Base-by-base conservation (phyloP, 2,113 vertebrate species). In the Corydoras maculifer region DNA sequence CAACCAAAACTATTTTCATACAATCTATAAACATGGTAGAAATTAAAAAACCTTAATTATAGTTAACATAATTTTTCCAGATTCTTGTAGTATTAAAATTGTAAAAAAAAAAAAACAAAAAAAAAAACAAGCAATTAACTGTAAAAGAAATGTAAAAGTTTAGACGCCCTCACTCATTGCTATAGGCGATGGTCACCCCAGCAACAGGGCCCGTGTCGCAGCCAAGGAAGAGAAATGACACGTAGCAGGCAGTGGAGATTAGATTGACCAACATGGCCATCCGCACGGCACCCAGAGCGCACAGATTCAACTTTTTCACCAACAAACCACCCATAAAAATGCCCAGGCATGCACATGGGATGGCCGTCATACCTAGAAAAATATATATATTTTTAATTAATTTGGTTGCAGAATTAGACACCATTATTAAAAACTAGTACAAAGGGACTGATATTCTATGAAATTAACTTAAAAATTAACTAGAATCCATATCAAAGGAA, bases 251-350 rank as follows among this genome's bases (percentile, higher is more conserved):
- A 0, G 94, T 98, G 86, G 96, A 99, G 69, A 99, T 90, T 80
- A 99, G 86, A 88, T 98, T 99, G 82, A 98, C 97, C 57, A 98
- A 75, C 95, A 99, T 98, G 80, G 96, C 94, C 96, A 98, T 98
- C 57, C 93, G 90, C 66, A 97, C 94, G 73, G 97, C 97, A 62
- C 97, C 95, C 48, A 99, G 88, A 0, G 96, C 94, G 0, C 94
- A 94, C 72, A 99, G 84, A 85, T 94, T 98, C 75, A 99, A 88
- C 87, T 98, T 98, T 86, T 98, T 98, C 80, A 99, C 96, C 82
- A 99, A 87, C 67, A 98, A 89, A 1, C 97, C 97, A 0, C 97
- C 95, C 84, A 99, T 88, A 85, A 99, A 98, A 86, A 99, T 99
- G 35, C 97, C 97, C 86, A 99, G 88, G 69, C 97, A 99, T 0